A percentile compares a stretch with the other conserved stretches of the same genome.
These are phyloP conservation scores for Coleophora flavipennella DNA, from an alignment of 2,888 invertebrate species.

Conservation along the genomic window DNA sequence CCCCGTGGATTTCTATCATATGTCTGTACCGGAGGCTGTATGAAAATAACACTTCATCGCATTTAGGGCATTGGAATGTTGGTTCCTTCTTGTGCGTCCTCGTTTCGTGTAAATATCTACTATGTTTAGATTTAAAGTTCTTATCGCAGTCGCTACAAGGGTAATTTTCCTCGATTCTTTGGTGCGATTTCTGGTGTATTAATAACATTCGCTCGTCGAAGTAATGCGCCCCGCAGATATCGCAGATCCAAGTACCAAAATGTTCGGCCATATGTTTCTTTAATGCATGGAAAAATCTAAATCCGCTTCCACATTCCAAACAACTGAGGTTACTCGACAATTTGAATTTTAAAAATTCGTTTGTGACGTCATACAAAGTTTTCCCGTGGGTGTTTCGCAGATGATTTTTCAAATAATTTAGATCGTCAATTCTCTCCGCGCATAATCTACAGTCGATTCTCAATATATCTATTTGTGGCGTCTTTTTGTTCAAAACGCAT, in stretches of 20 bases:
- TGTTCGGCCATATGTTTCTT: constrained; percentile 63
- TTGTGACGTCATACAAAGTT: constrained; percentile 21
- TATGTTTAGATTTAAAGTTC: constrained; percentile 52
- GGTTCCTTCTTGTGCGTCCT: constrained; percentile 53
- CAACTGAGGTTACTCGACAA: constrained; percentile 39
- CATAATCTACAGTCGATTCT: constrained; percentile 53
- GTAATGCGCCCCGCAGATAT: constrained; percentile 59
- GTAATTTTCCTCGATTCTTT: constrained; percentile 47
- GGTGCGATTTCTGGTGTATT: constrained; percentile 49
- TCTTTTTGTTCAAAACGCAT: constrained; percentile 22
- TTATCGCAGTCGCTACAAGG: constrained; percentile 66
- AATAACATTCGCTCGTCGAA: constrained; percentile 56
- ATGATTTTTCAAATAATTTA: constrained; percentile 38
- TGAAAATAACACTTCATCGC: constrained; percentile 49
- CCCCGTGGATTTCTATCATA: constrained; percentile 50
- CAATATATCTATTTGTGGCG: constrained; percentile 38
- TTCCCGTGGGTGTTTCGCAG: constrained; percentile 31
- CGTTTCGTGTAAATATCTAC: constrained; percentile 44
- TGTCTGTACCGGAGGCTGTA: constrained; percentile 48
- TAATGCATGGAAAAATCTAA: constrained; percentile 49
- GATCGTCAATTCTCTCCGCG: constrained; percentile 26
- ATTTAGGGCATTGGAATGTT: constrained; percentile 50
- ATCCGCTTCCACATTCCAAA: constrained; percentile 30
- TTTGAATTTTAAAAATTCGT: constrained; percentile 44
- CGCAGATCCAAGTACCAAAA: constrained; percentile 53